Base-by-base conservation (phyloP, 2,888 invertebrate genomes). In the Volucella bombylans region DNA sequence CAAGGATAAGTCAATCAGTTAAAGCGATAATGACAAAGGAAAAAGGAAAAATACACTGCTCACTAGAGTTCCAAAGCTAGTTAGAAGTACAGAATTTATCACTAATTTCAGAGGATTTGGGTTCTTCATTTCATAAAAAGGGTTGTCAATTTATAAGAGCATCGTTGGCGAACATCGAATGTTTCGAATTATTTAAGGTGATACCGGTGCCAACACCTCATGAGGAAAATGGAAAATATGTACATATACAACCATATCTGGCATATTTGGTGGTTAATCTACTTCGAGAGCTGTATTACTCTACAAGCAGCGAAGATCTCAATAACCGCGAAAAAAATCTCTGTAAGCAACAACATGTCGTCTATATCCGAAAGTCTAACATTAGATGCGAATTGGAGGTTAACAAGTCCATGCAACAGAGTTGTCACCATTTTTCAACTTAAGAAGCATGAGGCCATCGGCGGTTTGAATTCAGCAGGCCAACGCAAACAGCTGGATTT, bases 131-230 rank as follows among this genome's bases (percentile, higher is more conserved):
- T 31, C 4, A 6, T 31, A 6, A 31, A 1, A 6, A 6, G 6
- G 6, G 31, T 31, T 31, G 31, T 2, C 18, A 23, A 23, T 23
- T 2, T 23, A 41, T 65, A 6, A 52, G 41, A 52, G 9, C 39
- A 10, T 50, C 65, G 15, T 39, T 65, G 14, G n/a, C 15, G 8
- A 39, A 38, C 12, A 52, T 11, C 6, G 65, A 52, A 3, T 18
- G 43, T 8, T 52, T 12, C 8, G 65, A 41, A 8, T 18, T 52
- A 8, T 49, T 65, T 1, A 52, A 65, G 23, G 18, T 12, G 11
- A 52, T 52, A 54, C 43, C 55, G 14, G 55, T 68, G 14, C 55
- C 67, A 38, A 52, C 67, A 54, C 23, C 55, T 9, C 55, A 45
- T 55, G 12, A 23, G n/a, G 10, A 54, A 8, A 18, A 41, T 8